These are phyloP conservation scores for Eidolon dupreanum DNA, from an alignment of 2,797 vertebrate species.

Conservation along the genomic window DNA sequence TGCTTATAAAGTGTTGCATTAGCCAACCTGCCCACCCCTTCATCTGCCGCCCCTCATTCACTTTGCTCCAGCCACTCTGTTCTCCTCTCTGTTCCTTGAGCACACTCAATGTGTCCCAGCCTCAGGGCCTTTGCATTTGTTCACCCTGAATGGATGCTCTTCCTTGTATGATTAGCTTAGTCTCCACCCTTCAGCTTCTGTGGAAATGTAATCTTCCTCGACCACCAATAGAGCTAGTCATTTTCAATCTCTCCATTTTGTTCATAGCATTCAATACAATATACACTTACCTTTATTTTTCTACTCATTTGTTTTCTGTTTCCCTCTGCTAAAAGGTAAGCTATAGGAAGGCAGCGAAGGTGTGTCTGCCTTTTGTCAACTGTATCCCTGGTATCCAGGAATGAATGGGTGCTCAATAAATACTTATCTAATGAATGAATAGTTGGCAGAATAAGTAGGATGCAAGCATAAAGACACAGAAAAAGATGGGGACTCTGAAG, in stretches of 20 bases:
- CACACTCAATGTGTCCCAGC: background rate
- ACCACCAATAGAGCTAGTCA: background rate
- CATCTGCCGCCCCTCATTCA: background rate
- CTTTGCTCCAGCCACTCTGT: background rate
- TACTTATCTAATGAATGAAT: background rate
- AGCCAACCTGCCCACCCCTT: background rate
- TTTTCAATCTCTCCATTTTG: background rate
- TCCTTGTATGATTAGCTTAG: background rate
- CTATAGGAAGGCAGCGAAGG: background rate
- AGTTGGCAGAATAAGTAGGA: slow-evolving; percentile 16
- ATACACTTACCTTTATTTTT: background rate
- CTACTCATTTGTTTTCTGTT: background rate
- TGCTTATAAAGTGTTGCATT: background rate
- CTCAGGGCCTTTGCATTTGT: background rate
- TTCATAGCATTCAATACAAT: background rate
- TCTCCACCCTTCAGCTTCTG: background rate
- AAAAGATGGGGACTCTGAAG: background rate
- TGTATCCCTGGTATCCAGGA: background rate
- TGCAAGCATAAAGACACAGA: background rate
- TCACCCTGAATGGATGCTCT: background rate
- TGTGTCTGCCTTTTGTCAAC: background rate
- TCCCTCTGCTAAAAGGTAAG: background rate
- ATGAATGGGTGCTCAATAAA: background rate
- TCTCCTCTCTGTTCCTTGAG: background rate
- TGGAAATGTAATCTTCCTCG: background rate